Evolutionary conservation across 2,888 invertebrate species (phyloP).

Genomic region (Hesperia comma): DNA sequence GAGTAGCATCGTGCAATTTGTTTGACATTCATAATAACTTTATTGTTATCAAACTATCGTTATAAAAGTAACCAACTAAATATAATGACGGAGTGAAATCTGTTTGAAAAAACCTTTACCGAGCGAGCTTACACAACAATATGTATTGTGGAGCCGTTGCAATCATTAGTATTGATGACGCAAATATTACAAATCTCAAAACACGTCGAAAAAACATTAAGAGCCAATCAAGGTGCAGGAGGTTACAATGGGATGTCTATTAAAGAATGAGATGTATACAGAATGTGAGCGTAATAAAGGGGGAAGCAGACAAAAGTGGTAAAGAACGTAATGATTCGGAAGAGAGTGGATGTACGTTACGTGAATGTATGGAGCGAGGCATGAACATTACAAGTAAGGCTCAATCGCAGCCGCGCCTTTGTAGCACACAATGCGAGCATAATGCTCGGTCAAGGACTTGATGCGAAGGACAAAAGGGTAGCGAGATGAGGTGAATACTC

Average conservation of each 20-base stretch:
- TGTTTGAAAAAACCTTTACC: constrained; percentile 56
- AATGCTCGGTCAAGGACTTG: constrained; percentile 80
- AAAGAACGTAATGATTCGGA: constrained; percentile 81
- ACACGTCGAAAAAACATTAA: constrained; percentile 69
- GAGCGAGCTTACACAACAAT: constrained; percentile 72
- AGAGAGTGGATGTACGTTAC: constrained; percentile 72
- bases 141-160: constrained; percentile 76
- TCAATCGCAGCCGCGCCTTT: constrained; percentile 78
- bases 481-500: constrained; percentile 45
- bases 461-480: constrained; percentile 73
- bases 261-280: constrained; percentile 67
- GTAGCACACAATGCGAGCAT: constrained; percentile 62
- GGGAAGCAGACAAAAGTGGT: constrained; percentile 71
- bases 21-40: constrained; percentile 60
- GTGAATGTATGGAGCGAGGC: constrained; percentile 77
- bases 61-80: constrained; percentile 75
- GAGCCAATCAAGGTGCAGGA: constrained; percentile 75
- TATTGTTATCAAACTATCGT: constrained; percentile 68
- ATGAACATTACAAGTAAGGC: constrained; percentile 78
- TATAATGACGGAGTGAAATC: constrained; percentile 78
- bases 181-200: constrained; percentile 72
- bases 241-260: constrained; percentile 55
- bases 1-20: constrained; percentile 46
- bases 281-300: constrained; percentile 71
- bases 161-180: constrained; percentile 84